Evolutionary conservation across 2,888 invertebrate species (phyloP), one percentile per base, ranked within the genome.

Genomic region (Hydropsyche betteni): DNA sequence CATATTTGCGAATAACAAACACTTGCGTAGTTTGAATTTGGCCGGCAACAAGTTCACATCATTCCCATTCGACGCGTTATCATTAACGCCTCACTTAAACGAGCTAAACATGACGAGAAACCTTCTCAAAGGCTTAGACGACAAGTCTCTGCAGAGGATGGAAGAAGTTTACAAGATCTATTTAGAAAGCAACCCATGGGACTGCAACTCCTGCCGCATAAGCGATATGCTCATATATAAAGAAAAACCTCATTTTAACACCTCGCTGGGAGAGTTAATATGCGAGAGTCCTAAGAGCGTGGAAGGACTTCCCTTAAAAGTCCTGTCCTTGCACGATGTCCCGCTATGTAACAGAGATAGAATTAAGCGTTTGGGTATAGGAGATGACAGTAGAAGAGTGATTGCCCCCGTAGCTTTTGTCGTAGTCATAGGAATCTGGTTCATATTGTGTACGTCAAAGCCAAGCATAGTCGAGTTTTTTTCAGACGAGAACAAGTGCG

Each of bases 31-130:
- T 77, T 85, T 94, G 79, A 93, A 94, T 85, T 84, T 94, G 81
- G 93, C 93, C 50, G 90, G 91, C 82, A 94, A 94, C 85, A 88
- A 90, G 82, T 86, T 94, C 75, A 86, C 84, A 0, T 86, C 85
- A 69, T 86, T 92, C 80, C 90, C 89, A 8, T 86, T 86, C 50
- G 88, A 89, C 80, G 83, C 89, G 68, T 83, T 92, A 0, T 84
- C 86, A 2, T 87, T 89, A 75, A 87, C 91, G 0, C 87, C 86
- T 81, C 87, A 88, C 82, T 83, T 92, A 69, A 86, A 90, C 82
- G 88, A 88, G 80, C 84, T 94, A 79, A 93, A 94, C 84, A 84
- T 94, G 80, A 93, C 93, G n/a, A 86, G 90, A 80, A 95, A 95
- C 84, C 88, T 89, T 81, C 85, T 94, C 80, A 88, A 89, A 80